Percentiles rank a stretch among this genome's conserved stretches.
These are phyloP conservation scores for Corythaixoides concolor DNA, from an alignment of 2,113 vertebrate species.

Conservation along the genomic window DNA sequence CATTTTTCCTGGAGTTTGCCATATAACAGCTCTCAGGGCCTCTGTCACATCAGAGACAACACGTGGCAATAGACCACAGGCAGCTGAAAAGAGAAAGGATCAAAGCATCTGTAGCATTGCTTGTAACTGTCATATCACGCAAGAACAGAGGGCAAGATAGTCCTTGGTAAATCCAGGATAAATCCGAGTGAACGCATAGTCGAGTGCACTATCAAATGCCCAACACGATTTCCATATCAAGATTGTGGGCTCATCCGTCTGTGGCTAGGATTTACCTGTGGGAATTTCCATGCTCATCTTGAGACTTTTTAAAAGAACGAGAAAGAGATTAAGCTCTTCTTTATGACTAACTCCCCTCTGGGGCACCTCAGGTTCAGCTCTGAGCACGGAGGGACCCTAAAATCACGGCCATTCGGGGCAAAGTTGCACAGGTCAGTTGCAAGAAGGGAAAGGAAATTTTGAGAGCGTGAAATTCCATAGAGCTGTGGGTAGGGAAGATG, in stretches of 20 bases:
- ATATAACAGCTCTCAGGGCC: not conserved
- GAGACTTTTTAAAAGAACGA: not conserved
- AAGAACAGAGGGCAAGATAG: not conserved
- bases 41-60: not conserved
- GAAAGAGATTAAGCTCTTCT: not conserved
- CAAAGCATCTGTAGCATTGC: not conserved
- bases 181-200: not conserved
- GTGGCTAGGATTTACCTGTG: not conserved
- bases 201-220: not conserved
- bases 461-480: not conserved
- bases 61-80: not conserved
- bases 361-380: not conserved
- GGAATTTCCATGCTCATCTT: not conserved
- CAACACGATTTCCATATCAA: rapidly evolving
- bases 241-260: not conserved
- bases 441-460: not conserved
- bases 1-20: conserved; percentile 40
- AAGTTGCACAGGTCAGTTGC: not conserved
- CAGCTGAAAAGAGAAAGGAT: not conserved
- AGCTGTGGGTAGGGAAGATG: not conserved
- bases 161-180: not conserved
- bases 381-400: not conserved
- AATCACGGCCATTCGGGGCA: not conserved
- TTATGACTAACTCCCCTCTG: not conserved
- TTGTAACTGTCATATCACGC: not conserved